A percentile compares a stretch with the other conserved stretches of the same genome.
Evolutionary conservation across 92 coral and sea anemone species (phyloP).

Genomic region (Porites lobata): DNA sequence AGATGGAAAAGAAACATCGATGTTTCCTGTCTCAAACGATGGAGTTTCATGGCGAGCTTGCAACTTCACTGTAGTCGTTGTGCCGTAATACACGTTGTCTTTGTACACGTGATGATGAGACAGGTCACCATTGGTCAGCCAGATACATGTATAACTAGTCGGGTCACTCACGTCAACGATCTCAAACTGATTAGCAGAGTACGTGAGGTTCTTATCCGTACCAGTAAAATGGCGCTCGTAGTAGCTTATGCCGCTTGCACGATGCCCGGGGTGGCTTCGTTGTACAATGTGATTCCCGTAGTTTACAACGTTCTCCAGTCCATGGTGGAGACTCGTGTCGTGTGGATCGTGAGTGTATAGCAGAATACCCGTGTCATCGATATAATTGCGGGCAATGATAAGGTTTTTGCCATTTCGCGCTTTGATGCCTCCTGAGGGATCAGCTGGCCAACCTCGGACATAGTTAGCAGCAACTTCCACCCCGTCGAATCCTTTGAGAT

Average conservation of each 20-base stretch:
- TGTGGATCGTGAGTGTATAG: neutral
- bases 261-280: conserved; percentile 14
- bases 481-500: conserved; percentile 61
- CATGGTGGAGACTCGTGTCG: neutral
- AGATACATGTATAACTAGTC: neutral
- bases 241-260: conserved; percentile 50
- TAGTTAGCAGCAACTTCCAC: conserved; percentile 44
- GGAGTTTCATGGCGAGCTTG: conserved; percentile 20
- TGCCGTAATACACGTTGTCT: conserved; percentile 67
- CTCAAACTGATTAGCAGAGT: neutral
- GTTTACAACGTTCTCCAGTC: conserved; percentile 44
- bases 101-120: conserved; percentile 21
- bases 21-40: conserved; percentile 27
- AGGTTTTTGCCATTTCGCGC: conserved; percentile 54
- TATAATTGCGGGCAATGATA: conserved; percentile 59
- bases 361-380: conserved; percentile 62
- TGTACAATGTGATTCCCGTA: conserved; percentile 62
- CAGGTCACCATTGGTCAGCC: neutral
- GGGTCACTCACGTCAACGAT: neutral
- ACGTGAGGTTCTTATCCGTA: conserved; percentile 47
- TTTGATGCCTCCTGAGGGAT: conserved; percentile 62
- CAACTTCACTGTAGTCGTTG: conserved; percentile 31
- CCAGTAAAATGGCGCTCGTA: conserved; percentile 59
- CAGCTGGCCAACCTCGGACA: conserved; percentile 73
- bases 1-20: neutral